phyloP scores from a whole-genome alignment of 92 coral and sea anemone genomes.

The Epizoanthus rinbou region DNA sequence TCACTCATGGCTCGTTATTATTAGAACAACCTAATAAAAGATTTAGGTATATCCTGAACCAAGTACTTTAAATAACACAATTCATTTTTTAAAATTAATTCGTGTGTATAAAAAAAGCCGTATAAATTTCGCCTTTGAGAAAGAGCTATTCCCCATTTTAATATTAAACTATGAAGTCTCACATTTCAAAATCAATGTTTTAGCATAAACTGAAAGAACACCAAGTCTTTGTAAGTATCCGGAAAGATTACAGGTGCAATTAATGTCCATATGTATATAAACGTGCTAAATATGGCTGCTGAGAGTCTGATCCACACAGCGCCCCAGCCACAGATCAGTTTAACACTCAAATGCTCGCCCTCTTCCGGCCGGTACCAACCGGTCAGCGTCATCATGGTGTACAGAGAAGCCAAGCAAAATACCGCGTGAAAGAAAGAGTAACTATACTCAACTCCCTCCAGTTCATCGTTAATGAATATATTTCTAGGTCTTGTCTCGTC shows the following conservation, averaged over 20 bases:
- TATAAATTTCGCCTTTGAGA: no score
- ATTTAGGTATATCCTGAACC: no score
- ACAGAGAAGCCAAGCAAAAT: slow-evolving; percentile 82
- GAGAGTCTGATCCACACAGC: slow-evolving; percentile 96
- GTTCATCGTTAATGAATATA: slow-evolving; percentile 76
- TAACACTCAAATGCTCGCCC: slow-evolving; percentile 85
- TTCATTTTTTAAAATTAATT: no score
- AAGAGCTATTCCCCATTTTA: no score
- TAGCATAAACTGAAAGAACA: slow-evolving; percentile 95
- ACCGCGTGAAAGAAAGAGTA: slow-evolving; percentile 92
- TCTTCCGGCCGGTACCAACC: slow-evolving; percentile 99
- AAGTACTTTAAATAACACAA: no score
- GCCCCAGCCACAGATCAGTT: slow-evolving; percentile 93
- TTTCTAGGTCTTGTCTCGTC: slow-evolving; percentile 14
- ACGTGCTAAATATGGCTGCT: slow-evolving; percentile 92
- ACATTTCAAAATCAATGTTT: slow-evolving; percentile 2
- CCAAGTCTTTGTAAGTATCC: slow-evolving; percentile 81
- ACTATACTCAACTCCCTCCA: slow-evolving; percentile 87
- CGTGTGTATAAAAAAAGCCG: no score
- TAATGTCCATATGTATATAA: slow-evolving; percentile 95
- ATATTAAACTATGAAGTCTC: no score
- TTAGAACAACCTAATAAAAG: no score
- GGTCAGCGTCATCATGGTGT: slow-evolving; percentile 93
- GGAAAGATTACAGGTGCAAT: slow-evolving; percentile 96
- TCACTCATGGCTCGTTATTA: no score